A percentile compares a stretch with the other conserved stretches of the same genome.
These are phyloP conservation scores for Danaus melanippus DNA, from an alignment of 1,140 invertebrate species.

Conservation along the genomic window DNA sequence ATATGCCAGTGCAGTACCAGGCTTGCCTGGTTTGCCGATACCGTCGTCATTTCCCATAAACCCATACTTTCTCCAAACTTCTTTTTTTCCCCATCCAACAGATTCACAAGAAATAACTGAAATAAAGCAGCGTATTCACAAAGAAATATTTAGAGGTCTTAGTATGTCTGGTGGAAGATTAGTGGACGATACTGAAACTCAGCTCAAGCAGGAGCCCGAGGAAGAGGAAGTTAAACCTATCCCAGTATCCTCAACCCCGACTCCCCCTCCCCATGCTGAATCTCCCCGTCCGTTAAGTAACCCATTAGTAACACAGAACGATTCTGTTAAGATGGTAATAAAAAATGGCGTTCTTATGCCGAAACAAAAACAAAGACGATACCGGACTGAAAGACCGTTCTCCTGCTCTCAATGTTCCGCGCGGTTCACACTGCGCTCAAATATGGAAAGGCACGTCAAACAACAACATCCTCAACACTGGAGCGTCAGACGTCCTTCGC, in stretches of 20 bases:
- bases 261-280: conserved; percentile 48
- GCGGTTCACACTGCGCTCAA: conserved; percentile 89
- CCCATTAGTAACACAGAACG: conserved; percentile 56
- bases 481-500: conserved; percentile 80
- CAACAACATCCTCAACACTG: conserved; percentile 93
- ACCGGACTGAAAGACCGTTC: conserved; percentile 92
- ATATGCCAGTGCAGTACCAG: conserved; percentile 66
- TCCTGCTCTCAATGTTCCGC: conserved; percentile 91
- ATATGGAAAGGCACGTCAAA: conserved; percentile 95
- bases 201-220: conserved; percentile 52
- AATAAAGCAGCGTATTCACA: conserved; percentile 78
- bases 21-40: conserved; percentile 68
- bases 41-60: conserved; percentile 73
- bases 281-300: conserved; percentile 51
- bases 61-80: conserved; percentile 73
- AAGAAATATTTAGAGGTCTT: conserved; percentile 76
- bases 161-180: conserved; percentile 79
- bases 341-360: conserved; percentile 91
- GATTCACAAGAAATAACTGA: conserved; percentile 75
- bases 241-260: conserved; percentile 38
- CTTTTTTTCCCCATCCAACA: conserved; percentile 73
- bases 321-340: conserved; percentile 89
- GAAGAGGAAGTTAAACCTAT: conserved; percentile 62
- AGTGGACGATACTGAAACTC: conserved; percentile 71
- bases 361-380: conserved; percentile 91